Evolutionary conservation across 2,113 vertebrate species (phyloP).

Genomic region (Brachyhypopomus gauderio): DNA sequence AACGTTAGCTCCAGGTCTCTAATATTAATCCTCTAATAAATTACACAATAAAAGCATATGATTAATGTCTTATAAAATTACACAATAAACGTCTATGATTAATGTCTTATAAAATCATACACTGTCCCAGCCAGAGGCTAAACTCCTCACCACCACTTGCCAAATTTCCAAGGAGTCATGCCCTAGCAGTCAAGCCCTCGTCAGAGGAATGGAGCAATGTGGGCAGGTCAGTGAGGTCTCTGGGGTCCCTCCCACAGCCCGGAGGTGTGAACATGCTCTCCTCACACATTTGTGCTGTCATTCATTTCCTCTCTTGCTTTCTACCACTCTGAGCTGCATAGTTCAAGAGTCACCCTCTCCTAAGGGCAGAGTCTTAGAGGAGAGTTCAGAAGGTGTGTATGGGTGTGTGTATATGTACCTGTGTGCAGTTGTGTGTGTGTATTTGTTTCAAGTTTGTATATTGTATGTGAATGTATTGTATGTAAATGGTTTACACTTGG

Average conservation of each 20-base stretch:
- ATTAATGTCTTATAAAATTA: conserved; percentile 49
- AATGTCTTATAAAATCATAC: conserved; percentile 48
- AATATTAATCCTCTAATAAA: conserved; percentile 72
- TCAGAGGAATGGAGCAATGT: conserved; percentile 69
- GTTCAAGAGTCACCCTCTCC: conserved; percentile 70
- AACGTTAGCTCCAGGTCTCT: conserved; percentile 70
- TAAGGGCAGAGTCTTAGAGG: conserved; percentile 68
- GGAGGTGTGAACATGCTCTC: conserved; percentile 23
- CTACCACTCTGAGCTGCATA: conserved; percentile 75
- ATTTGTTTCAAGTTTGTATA: not conserved
- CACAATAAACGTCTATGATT: conserved; percentile 29
- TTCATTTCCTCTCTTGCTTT: conserved; percentile 24
- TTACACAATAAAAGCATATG: conserved; percentile 68
- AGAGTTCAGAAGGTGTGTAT: conserved; percentile 51
- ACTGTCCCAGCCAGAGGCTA: conserved; percentile 28
- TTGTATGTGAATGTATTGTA: not conserved
- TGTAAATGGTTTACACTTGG: not conserved
- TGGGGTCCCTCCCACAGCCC: conserved; percentile 40
- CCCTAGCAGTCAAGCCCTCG: conserved; percentile 63
- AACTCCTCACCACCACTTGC: not conserved
- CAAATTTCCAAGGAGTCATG: conserved; percentile 30
- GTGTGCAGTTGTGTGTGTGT: conserved; percentile 68
- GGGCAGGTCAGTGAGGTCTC: conserved; percentile 62
- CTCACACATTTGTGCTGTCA: not conserved
- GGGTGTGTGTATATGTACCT: conserved; percentile 58